Conservation (phyloP, 2,888 invertebrate genomes). For the Tipula unca region DNA sequence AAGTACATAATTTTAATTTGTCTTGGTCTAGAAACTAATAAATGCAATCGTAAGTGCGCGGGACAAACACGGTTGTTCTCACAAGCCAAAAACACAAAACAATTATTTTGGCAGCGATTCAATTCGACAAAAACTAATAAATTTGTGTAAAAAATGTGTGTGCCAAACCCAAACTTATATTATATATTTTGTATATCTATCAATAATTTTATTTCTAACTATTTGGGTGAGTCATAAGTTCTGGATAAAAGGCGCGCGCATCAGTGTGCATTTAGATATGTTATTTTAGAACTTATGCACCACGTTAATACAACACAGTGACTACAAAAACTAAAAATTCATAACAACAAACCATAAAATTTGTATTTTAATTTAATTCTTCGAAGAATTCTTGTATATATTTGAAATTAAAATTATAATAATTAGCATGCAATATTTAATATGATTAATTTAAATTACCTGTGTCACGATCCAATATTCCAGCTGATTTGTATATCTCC, state of each 20-base stretch:
- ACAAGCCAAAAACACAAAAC: neutral
- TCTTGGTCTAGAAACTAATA: neutral
- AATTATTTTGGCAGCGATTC: neutral
- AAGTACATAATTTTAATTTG: neutral
- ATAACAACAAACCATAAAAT: conserved; percentile 8
- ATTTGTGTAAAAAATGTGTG: neutral
- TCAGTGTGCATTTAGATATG: neutral
- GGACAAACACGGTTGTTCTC: neutral
- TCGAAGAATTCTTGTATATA: neutral
- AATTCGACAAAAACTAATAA: neutral
- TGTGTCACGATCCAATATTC: conserved; percentile 28
- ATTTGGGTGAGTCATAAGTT: neutral
- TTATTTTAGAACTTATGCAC: neutral
- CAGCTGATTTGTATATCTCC: conserved; percentile 27
- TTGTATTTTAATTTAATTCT: neutral
- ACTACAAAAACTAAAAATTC: conserved; percentile 4
- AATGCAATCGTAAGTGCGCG: neutral
- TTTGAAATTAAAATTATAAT: neutral
- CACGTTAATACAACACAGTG: neutral
- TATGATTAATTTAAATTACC: conserved; percentile 27
- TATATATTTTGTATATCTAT: neutral
- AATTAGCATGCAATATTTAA: conserved; percentile 22
- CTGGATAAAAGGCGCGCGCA: neutral
- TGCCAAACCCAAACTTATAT: neutral
- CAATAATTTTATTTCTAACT: neutral